Conservation (phyloP, 2,888 invertebrate species). For the Drosophila pegasa region DNA sequence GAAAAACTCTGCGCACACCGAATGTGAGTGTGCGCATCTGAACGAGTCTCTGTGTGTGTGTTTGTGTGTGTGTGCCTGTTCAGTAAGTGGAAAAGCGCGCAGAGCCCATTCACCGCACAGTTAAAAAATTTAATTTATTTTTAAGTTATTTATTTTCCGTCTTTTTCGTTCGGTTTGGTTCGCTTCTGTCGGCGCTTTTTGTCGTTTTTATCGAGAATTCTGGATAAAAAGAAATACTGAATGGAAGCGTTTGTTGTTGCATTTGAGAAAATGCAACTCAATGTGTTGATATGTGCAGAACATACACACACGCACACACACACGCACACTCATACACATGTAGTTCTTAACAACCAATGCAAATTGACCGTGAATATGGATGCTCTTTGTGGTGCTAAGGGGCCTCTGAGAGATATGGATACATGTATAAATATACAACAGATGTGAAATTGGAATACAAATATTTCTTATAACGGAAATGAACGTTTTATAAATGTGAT, state of each 20-base stretch:
- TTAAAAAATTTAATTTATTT: slow-evolving; percentile 73
- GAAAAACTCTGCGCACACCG: slow-evolving; percentile 71
- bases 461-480: slow-evolving; percentile 24
- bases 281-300: slow-evolving; percentile 45
- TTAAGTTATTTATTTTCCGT: slow-evolving; percentile 67
- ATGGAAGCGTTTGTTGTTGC: slow-evolving; percentile 67
- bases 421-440: slow-evolving; percentile 22
- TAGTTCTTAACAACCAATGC: slow-evolving; percentile 33
- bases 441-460: slow-evolving; percentile 32
- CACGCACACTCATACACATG: slow-evolving; percentile 6
- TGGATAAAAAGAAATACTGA: slow-evolving; percentile 65
- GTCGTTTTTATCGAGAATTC: slow-evolving; percentile 60
- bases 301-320: slow-evolving; percentile 16
- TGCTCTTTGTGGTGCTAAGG: slow-evolving; percentile 40
- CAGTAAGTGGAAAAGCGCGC: slow-evolving; percentile 63
- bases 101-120: slow-evolving; percentile 52
- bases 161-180: slow-evolving; percentile 27
- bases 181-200: slow-evolving; percentile 54
- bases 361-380: slow-evolving; percentile 71
- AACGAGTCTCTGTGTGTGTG: slow-evolving; percentile 14
- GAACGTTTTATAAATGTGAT: slow-evolving; percentile 2
- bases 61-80: slow-evolving; percentile 20
- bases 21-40: slow-evolving; percentile 34
- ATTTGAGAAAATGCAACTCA: slow-evolving; percentile 17
- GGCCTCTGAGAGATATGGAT: slow-evolving; percentile 16